phyloP scores from a whole-genome alignment of 2,797 vertebrate species.

The Taeniopygia guttata region DNA sequence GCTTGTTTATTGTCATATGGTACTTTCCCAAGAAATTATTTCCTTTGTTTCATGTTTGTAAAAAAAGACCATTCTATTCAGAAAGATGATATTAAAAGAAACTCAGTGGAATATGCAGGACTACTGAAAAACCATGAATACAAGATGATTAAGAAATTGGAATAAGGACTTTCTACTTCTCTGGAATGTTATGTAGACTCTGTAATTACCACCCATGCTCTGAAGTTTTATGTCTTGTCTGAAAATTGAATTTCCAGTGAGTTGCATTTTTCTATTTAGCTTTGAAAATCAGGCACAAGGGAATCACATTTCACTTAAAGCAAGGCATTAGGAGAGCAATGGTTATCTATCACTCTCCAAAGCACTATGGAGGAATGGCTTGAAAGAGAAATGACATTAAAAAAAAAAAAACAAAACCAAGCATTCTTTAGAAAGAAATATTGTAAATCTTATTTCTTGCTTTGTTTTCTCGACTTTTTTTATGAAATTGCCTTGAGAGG shows the following conservation, averaged over 20 bases:
- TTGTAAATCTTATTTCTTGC: neutral
- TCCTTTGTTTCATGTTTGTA: neutral
- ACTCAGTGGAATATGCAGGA: neutral
- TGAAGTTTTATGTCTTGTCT: slow-evolving; percentile 9
- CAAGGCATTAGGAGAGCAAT: neutral
- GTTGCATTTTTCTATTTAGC: slow-evolving; percentile 29
- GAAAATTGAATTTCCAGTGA: slow-evolving; percentile 27
- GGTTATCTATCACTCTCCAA: neutral
- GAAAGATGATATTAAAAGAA: neutral
- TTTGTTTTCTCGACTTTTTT: neutral
- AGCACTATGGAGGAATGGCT: neutral
- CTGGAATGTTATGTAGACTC: neutral
- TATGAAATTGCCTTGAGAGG: neutral
- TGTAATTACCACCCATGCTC: neutral
- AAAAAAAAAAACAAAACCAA: neutral
- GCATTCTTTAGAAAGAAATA: neutral
- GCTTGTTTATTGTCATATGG: neutral
- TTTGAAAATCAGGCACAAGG: slow-evolving; percentile 16
- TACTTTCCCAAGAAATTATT: neutral
- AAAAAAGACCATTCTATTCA: neutral
- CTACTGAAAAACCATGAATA: neutral
- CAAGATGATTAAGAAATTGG: neutral
- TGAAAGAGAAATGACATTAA: neutral
- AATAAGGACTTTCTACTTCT: neutral
- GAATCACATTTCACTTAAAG: slow-evolving; percentile 26